Evolutionary conservation across 2,888 invertebrate genomes (phyloP), one percentile per base, ranked within the genome.

Genomic region (Pheosia tremula): DNA sequence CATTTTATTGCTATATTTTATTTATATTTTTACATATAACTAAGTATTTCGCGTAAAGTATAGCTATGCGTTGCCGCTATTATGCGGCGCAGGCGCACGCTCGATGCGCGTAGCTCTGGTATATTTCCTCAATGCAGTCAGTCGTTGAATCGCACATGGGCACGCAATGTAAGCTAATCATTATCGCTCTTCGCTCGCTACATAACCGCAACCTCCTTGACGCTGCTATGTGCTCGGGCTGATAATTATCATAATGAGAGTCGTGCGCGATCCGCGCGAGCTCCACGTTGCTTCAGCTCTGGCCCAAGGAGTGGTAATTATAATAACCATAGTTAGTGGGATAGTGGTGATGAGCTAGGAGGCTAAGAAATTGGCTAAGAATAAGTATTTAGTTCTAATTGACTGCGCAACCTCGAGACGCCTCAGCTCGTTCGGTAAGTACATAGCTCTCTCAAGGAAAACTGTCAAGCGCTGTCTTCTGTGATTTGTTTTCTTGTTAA

Each of bases 231-330:
- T 9, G 11, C 56, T 50, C 64, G 59, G 54, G 56, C 61, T 60
- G 63, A 68, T 74, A 71, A 74, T 71, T 69, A 66, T 67, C 56
- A 63, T 69, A 71, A 76, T 59, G 62, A 71, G 58, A 57, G 66
- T 60, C 64, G 63, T 66, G 69, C 67, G 61, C 66, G 39, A 58
- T 50, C 37, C 53, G 37, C 64, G 61, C 38, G 60, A 61, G 64
- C 60, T 63, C 53, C 54, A 54, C 74, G 61, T 58, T 59, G 66
- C 63, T 62, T 58, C 52, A 68, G 62, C 63, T 72, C 36, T 50
- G 37, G 57, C 39, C 38, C 53, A 65, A 68, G 71, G 61, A 52
- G 61, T 58, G 47, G 58, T 65, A 62, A 63, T 58, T 63, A 60
- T 63, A 59, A 39, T 70, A 65, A 58, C 47, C 56, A 36, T 52